phyloP scores from a whole-genome alignment of 2,888 invertebrate genomes.

The Cryptus armator region DNA sequence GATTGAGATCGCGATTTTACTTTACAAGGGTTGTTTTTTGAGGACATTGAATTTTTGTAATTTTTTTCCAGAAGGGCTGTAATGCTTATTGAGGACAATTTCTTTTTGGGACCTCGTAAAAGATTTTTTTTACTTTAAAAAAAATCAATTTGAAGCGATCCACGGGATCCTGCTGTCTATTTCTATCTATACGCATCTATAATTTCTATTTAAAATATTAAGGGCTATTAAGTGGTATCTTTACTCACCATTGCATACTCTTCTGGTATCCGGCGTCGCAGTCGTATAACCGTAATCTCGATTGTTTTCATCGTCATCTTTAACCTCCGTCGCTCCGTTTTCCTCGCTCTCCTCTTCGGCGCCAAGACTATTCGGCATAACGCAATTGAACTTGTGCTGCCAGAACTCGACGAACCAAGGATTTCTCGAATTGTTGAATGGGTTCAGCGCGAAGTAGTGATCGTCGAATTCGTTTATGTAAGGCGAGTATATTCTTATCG shows the following conservation, averaged over 20 bases:
- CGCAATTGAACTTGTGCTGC: constrained; percentile 90
- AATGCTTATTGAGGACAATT: no score
- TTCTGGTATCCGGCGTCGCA: constrained; percentile 63
- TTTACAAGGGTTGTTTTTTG: no score
- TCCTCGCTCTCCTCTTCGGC: constrained; percentile 43
- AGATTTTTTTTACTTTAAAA: no score
- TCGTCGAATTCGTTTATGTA: constrained; percentile 88
- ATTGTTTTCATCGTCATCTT: constrained; percentile 64
- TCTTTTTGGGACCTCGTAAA: no score
- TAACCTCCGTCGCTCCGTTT: constrained; percentile 58
- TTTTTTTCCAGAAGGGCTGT: no score
- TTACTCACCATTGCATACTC: constrained; percentile 78
- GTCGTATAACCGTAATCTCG: constrained; percentile 58
- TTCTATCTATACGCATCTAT: no score
- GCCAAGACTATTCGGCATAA: constrained; percentile 78
- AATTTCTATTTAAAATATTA: background rate
- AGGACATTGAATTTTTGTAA: no score
- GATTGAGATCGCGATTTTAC: no score
- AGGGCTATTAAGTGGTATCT: background rate
- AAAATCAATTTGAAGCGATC: no score
- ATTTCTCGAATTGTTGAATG: constrained; percentile 89
- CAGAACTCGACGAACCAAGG: constrained; percentile 93
- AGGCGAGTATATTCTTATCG: constrained; percentile 91
- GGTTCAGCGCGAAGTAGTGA: constrained; percentile 89
- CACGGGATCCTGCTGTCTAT: no score